Percentiles rank a stretch among this genome's conserved stretches.
These are phyloP conservation scores for Sterna hirundo DNA, from an alignment of 2,113 vertebrate genomes.

Conservation along the genomic window DNA sequence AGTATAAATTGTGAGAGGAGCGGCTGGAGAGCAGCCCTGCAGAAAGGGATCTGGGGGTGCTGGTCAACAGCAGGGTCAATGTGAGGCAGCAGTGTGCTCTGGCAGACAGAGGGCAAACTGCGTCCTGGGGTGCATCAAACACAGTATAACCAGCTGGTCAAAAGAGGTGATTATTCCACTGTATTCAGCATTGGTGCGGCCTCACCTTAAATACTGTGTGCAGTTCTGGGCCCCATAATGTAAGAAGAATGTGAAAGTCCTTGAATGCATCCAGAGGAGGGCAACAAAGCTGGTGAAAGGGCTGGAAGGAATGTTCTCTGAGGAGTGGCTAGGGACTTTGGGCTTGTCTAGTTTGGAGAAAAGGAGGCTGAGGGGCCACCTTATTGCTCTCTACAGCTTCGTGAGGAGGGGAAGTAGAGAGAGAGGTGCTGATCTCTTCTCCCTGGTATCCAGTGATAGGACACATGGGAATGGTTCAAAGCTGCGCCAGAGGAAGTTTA, in stretches of 20 bases:
- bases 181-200: rapidly evolving
- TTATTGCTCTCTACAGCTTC: background rate
- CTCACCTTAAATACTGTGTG: background rate
- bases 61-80: background rate
- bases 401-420: background rate
- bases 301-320: background rate
- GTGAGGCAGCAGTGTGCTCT: background rate
- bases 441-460: background rate
- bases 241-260: background rate
- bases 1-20: background rate
- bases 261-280: background rate
- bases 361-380: background rate
- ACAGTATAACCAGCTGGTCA: background rate
- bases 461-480: background rate
- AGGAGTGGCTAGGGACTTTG: background rate
- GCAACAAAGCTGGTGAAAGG: background rate
- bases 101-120: background rate
- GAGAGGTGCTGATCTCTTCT: background rate
- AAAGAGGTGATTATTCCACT: background rate
- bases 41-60: background rate
- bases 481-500: background rate
- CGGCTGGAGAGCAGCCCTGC: background rate
- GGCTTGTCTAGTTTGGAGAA: background rate
- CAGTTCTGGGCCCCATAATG: background rate
- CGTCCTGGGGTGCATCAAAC: background rate